Evolutionary conservation across 2,113 vertebrate genomes (phyloP), one percentile per base, ranked within the genome.

Genomic region (Alethe diademata): DNA sequence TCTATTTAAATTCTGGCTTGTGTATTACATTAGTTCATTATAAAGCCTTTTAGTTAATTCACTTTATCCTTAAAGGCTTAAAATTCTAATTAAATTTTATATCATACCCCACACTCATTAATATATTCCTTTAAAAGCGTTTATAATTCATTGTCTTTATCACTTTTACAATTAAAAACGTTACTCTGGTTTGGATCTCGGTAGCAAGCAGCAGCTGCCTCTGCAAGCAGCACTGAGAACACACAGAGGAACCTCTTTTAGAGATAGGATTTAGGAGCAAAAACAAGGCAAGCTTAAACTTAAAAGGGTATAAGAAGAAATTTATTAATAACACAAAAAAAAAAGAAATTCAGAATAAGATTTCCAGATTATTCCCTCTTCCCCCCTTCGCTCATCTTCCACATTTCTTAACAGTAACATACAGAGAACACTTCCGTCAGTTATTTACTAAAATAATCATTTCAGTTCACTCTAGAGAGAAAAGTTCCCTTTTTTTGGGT

Each of bases 11-110:
- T 91, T 95, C 86, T 22, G 57, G 23, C 66, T 67, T 69, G 11
- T 93, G 22, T 62, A 62, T 93, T 91, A 24, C 69, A 65, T 73
- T 56, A 95, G 92, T 87, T 96, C 83, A 92, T 88, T 95, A 86
- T 43, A 95, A 95, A 96, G 54, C 62, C 78, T 89, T 88, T 89
- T 82, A 79, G 66, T 95, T 96, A 96, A 94, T 97, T 97, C 83
- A 48, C 51, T 96, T 95, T 88, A 79, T 71, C 93, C 66, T 96
- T 86, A 87, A 92, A 86, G 90, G 80, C 90, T 96, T 94, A 96
- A 91, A 65, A 24, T 82, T 93, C 90, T 94, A 96, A 96, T 97
- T 97, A 87, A 90, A 95, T 90, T 96, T 94, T 73, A 48, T 89
- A 96, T 92, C 84, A 35, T 71, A 70, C 75, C 50, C 29, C 56